Evolutionary conservation across 2,888 invertebrate species (phyloP).

Genomic region (Lottia gigantea): DNA sequence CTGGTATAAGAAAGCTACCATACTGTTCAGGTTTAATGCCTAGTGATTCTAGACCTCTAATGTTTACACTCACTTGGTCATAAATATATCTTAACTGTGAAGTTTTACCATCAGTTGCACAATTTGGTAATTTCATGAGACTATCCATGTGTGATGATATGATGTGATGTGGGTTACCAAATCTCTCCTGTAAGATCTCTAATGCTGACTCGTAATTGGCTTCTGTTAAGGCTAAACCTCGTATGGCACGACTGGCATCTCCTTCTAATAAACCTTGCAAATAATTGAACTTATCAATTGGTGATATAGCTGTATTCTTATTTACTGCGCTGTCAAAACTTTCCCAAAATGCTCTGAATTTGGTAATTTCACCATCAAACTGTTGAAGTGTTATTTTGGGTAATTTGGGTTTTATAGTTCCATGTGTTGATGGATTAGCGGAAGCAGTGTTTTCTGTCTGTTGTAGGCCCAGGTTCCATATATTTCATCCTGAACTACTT

Average conservation of each 20-base stretch:
- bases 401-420: slow-evolving; percentile 7
- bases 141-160: slow-evolving; percentile 12
- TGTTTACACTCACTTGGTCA: slow-evolving; percentile 7
- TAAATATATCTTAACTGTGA: slow-evolving; percentile 10
- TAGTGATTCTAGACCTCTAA: slow-evolving; percentile 7
- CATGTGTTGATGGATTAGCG: not conserved
- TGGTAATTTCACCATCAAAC: not conserved
- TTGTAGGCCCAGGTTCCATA: not conserved
- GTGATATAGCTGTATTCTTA: not conserved
- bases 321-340: slow-evolving; percentile 13
- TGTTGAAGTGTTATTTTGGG: slow-evolving; percentile 4
- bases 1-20: slow-evolving; percentile 16
- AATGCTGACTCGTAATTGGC: slow-evolving; percentile 5
- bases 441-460: not conserved
- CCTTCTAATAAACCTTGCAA: slow-evolving; percentile 13
- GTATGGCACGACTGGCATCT: not conserved
- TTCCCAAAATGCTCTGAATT: slow-evolving; percentile 11
- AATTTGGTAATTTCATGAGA: slow-evolving; percentile 7
- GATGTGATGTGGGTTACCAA: slow-evolving; percentile 6
- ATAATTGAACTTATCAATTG: slow-evolving; percentile 15
- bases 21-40: slow-evolving; percentile 11
- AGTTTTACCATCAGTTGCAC: not conserved
- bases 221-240: not conserved
- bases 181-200: slow-evolving; percentile 11
- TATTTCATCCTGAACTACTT: not conserved